Percentiles rank a stretch among this genome's conserved stretches.
Conservation (phyloP, 2,113 vertebrate species). For the Platysternon megacephalum region DNA sequence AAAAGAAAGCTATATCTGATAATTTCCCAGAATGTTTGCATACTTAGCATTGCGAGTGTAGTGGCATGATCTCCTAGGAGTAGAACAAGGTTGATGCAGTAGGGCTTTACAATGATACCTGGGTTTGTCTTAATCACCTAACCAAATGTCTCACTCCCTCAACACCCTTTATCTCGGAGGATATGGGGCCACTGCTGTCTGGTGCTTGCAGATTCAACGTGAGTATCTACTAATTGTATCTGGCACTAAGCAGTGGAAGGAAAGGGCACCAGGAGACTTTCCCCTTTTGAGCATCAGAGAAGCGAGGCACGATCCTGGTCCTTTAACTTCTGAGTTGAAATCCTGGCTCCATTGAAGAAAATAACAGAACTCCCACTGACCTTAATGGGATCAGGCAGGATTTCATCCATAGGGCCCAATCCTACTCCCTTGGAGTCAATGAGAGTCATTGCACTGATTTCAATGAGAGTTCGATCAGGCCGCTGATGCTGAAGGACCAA, state of each 20-base stretch:
- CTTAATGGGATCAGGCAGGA: background rate
- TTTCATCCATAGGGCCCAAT: background rate
- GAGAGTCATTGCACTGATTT: background rate
- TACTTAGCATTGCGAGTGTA: background rate
- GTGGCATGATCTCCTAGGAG: background rate
- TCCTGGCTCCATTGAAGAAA: background rate
- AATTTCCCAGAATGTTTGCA: background rate
- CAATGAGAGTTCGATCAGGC: background rate
- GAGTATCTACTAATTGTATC: background rate
- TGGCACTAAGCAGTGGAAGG: background rate
- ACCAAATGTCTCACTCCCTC: background rate
- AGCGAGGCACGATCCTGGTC: background rate
- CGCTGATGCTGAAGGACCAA: background rate
- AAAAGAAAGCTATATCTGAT: background rate
- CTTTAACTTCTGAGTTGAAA: background rate
- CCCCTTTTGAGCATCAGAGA: background rate
- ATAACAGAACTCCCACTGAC: background rate
- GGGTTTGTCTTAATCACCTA: background rate
- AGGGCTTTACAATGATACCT: background rate
- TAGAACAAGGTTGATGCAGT: background rate
- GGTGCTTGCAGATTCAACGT: background rate
- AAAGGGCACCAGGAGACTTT: background rate
- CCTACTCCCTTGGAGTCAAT: background rate
- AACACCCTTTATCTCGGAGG: background rate
- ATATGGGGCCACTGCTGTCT: background rate